These are phyloP conservation scores for fruit fly (Drosophila melanogaster) DNA, from an alignment of 1,140 invertebrate genomes.

Conservation along the genomic window DNA sequence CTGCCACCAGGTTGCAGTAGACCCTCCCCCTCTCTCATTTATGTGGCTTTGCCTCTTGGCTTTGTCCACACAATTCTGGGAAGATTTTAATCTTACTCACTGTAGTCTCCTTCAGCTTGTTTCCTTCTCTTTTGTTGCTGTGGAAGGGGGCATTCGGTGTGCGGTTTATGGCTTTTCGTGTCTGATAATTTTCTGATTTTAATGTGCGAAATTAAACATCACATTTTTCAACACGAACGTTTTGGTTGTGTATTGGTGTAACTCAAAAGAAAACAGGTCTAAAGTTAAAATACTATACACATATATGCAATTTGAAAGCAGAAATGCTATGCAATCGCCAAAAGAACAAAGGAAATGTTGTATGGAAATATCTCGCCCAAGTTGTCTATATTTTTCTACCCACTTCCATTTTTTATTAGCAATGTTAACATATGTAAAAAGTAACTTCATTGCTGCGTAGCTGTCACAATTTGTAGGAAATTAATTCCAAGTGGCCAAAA, in stretches of 20 bases:
- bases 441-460: constrained; percentile 49
- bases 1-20: constrained; percentile 34
- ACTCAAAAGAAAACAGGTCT: constrained; percentile 42
- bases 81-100: constrained; percentile 83
- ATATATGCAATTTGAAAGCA: no score
- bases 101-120: constrained; percentile 25
- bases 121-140: constrained; percentile 20
- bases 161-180: constrained; percentile 81
- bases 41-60: constrained; percentile 68
- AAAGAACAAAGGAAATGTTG: no score
- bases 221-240: constrained; percentile 84
- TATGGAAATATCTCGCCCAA: neutral
- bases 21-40: constrained; percentile 49
- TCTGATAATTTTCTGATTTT: constrained; percentile 84
- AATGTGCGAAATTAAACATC: constrained; percentile 85
- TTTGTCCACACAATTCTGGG: constrained; percentile 76
- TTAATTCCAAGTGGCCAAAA: constrained; percentile 72
- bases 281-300: neutral
- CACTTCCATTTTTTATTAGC: neutral
- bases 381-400: neutral
- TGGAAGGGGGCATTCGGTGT: constrained; percentile 63
- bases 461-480: constrained; percentile 62
- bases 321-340: no score
- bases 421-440: constrained; percentile 79
- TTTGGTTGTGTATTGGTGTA: constrained; percentile 49